Base-by-base conservation (phyloP, 2,797 vertebrate genomes). In the Lithobates pipiens region DNA sequence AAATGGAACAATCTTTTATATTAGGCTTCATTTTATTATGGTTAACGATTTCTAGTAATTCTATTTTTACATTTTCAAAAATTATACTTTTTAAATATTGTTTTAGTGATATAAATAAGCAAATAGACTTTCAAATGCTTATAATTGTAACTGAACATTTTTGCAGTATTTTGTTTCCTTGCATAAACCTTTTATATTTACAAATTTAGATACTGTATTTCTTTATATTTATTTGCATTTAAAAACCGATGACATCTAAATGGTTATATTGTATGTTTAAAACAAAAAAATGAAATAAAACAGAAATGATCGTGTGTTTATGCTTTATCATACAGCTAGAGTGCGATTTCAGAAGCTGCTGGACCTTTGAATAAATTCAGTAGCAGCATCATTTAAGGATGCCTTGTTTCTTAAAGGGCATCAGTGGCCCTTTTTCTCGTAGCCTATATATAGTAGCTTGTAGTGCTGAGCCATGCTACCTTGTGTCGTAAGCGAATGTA, bases 351-450 rank as follows among this genome's bases (percentile, higher is more conserved):
- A 27, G 36, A 8, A 77, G 54, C 54, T 15, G 32, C 57, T 13
- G 57, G 39, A 10, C 44, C 21, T 27, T 29, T 18, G 16, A 76
- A 77, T 65, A 77, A 6, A 77, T 77, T 39, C 8, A 68, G 13
- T 25, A 4, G 23, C 44, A 34, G 39, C 63, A 70, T 21, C 36
- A 18, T 6, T 32, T 29, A 65, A 67, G n/a, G 36, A 67, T 15
- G 15, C 61, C 16, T 50, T 63, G 18, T 77, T 77, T 71, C 44
- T 23, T 83, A n/a, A 75, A 76, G 42, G 81, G 42, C 42, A 76
- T 46, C 36, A 39, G 34, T 76, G 76, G 73, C 57, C 34, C 39
- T 36, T 76, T 74, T n/a, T n/a, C 42, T 54, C 34, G 5, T 16
- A 18, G 27, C 8, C 61, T 67, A 50, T 46, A 65, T 67, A 16